Percentiles rank a stretch among this genome's conserved stretches.
Conservation (phyloP, 92 coral and sea anemone genomes). For the Diadumene lineata region DNA sequence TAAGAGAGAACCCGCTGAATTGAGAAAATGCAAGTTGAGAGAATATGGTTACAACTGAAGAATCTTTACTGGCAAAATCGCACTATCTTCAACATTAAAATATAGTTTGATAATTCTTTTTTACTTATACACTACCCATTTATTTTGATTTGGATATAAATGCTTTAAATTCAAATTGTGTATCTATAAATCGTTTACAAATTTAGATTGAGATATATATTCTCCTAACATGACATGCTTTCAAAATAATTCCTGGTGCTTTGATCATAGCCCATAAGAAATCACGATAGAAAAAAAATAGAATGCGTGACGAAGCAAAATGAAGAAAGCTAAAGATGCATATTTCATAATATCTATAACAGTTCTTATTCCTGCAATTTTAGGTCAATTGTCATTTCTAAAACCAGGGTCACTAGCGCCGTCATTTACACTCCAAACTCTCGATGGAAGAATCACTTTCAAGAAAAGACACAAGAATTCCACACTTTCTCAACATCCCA, state of each 20-base stretch:
- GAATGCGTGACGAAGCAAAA: neutral
- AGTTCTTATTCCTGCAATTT: neutral
- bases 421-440: slow-evolving; percentile 88
- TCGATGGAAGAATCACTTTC: slow-evolving; percentile 82
- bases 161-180: too few relatives aligned
- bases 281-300: neutral
- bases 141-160: neutral
- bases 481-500: slow-evolving; percentile 67
- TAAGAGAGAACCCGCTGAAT: slow-evolving; percentile 18
- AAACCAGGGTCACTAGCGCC: slow-evolving; percentile 83
- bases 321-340: slow-evolving; percentile 1
- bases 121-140: too few relatives aligned
- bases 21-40: neutral
- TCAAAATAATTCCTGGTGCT: neutral
- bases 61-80: too few relatives aligned
- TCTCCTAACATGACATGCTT: neutral
- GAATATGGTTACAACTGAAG: too few relatives aligned
- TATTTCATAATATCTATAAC: slow-evolving; percentile 10
- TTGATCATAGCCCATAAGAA: slow-evolving; percentile 2
- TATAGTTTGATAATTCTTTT: too few relatives aligned
- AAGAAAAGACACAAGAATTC: slow-evolving; percentile 46
- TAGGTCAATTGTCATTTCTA: slow-evolving; percentile 66
- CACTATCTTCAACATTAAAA: too few relatives aligned
- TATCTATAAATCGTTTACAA: neutral
- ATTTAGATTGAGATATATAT: neutral